phyloP scores from a whole-genome alignment of 2,888 invertebrate species.

The Volucella inanis region DNA sequence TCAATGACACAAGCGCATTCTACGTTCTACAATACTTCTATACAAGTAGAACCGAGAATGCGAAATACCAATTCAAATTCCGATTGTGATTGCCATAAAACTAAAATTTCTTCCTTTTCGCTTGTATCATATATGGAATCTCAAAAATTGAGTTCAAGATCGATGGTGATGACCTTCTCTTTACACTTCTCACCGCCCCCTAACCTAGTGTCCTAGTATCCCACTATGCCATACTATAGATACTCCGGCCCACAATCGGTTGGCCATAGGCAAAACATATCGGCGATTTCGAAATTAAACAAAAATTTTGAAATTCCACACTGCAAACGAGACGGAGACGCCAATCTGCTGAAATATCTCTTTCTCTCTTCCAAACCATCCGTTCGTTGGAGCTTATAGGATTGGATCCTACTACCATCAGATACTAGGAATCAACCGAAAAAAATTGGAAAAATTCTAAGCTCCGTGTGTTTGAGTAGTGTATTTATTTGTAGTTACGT shows the following conservation, averaged over 20 bases:
- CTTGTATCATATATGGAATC: conserved; percentile 46
- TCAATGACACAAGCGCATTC: conserved; percentile 53
- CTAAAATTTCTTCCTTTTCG: no score
- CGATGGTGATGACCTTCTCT: conserved; percentile 69
- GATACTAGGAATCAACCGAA: conserved; percentile 9
- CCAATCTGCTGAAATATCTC: conserved; percentile 38
- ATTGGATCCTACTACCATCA: conserved; percentile 11
- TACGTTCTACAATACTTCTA: conserved; percentile 13
- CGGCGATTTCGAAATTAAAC: conserved; percentile 68
- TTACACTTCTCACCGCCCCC: conserved; percentile 23
- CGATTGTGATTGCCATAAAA: conserved; percentile 36
- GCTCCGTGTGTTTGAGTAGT: conserved; percentile 30
- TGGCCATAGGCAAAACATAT: conserved; percentile 22
- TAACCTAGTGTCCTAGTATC: conserved; percentile 13
- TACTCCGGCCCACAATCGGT: not conserved
- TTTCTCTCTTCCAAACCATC: not conserved
- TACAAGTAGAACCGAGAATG: not conserved
- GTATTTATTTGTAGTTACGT: conserved; percentile 50
- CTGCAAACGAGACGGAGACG: conserved; percentile 65
- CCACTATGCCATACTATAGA: not conserved
- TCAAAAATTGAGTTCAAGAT: conserved; percentile 74
- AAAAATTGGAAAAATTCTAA: conserved; percentile 15
- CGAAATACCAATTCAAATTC: conserved; percentile 44
- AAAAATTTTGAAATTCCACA: conserved; percentile 69
- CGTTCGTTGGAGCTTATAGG: not conserved